Evolutionary conservation across 2,113 vertebrate species (phyloP).

Genomic region (Dascyllus trimaculatus): DNA sequence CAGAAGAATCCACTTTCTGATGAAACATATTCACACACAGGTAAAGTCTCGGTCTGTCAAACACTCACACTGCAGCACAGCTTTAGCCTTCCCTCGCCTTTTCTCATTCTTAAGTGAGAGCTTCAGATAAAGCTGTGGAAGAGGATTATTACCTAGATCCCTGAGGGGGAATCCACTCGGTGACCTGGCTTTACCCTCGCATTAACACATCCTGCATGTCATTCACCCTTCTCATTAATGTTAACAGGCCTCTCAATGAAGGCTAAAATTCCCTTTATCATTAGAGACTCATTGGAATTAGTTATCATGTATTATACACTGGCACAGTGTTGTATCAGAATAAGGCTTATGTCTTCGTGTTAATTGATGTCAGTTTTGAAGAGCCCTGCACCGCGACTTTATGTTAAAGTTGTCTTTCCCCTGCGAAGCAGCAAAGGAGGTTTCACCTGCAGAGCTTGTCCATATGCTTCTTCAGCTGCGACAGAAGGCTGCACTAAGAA

Average conservation of each 20-base stretch:
- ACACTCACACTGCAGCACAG: constrained; percentile 5
- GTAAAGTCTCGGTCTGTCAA: too few relatives aligned
- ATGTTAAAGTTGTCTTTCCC: neutral
- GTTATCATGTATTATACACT: constrained; percentile 34
- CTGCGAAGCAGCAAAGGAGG: constrained; percentile 1
- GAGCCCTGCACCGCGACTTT: neutral
- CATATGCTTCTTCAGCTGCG: neutral
- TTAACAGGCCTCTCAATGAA: constrained; percentile 36
- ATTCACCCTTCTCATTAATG: constrained; percentile 37
- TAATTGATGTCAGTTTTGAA: constrained; percentile 55
- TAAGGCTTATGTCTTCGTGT: constrained; percentile 38
- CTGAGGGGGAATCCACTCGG: constrained; percentile 50
- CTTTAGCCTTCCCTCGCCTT: constrained; percentile 18
- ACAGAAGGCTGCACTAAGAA: too few relatives aligned
- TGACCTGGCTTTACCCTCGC: constrained; percentile 49
- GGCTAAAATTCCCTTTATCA: constrained; percentile 41
- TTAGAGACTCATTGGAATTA: constrained; percentile 26
- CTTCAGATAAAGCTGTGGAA: constrained; percentile 62
- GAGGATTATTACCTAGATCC: constrained; percentile 71
- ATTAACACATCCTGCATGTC: constrained; percentile 32
- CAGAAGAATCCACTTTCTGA: too few relatives aligned
- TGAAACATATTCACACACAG: too few relatives aligned
- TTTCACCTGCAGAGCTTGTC: neutral
- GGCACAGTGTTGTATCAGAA: constrained; percentile 20
- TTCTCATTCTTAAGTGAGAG: constrained; percentile 41